A percentile compares a stretch with the other conserved stretches of the same genome.
Evolutionary conservation across 2,113 vertebrate species (phyloP).

Genomic region (Dendrocopos noguchii): DNA sequence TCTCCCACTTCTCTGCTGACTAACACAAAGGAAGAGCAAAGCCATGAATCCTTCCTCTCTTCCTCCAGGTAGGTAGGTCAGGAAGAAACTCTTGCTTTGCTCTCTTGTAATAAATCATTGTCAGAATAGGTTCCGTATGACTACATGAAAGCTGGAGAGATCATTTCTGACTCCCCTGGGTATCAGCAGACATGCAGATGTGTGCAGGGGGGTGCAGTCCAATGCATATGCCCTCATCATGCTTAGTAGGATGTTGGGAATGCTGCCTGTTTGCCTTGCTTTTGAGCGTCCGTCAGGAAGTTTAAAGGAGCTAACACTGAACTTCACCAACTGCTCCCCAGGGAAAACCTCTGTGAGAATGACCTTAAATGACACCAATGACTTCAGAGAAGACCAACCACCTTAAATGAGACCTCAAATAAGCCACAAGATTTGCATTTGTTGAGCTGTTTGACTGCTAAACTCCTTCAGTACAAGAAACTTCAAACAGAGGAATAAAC

Average conservation of each 20-base stretch:
- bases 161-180: conserved; percentile 18
- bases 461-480: background rate
- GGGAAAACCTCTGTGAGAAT: background rate
- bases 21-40: conserved; percentile 21
- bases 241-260: background rate
- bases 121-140: conserved; percentile 63
- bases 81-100: conserved; percentile 21
- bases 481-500: background rate
- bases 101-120: conserved; percentile 50
- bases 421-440: background rate
- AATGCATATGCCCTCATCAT: background rate
- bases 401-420: background rate
- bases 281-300: background rate
- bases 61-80: conserved; percentile 46
- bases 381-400: too few relatives aligned
- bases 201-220: conserved; percentile 3
- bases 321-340: background rate
- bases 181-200: conserved; percentile 46
- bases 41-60: background rate
- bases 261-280: background rate
- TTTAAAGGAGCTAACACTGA: background rate
- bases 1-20: background rate
- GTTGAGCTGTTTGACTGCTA: background rate
- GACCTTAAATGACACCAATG: too few relatives aligned
- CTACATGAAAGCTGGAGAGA: conserved; percentile 43